Percentiles rank a stretch among this genome's conserved stretches.
Conservation (phyloP, 2,113 vertebrate genomes). For the Dipodomys merriami region DNA sequence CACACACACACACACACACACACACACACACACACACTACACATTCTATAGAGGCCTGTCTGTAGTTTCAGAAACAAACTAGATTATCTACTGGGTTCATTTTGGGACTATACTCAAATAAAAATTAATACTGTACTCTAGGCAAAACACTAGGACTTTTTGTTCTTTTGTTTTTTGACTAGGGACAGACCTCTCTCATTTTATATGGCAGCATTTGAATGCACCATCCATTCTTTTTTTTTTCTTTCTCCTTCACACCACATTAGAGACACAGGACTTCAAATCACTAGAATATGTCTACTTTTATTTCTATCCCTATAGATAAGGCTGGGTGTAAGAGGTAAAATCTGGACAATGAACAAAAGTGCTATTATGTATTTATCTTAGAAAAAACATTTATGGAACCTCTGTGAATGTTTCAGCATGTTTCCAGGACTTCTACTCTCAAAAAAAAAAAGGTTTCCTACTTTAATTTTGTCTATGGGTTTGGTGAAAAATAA, state of each 20-base stretch:
- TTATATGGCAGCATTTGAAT: not conserved
- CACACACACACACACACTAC: not conserved
- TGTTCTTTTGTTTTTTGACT: not conserved
- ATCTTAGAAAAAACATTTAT: slow-evolving; percentile 45
- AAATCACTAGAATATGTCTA: not conserved
- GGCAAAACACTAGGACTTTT: slow-evolving; percentile 2
- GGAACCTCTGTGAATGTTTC: not conserved
- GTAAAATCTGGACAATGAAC: slow-evolving; percentile 3
- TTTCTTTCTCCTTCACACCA: not conserved
- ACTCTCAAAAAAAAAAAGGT: not conserved
- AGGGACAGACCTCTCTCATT: not conserved
- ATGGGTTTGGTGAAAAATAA: slow-evolving; percentile 39
- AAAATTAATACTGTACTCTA: not conserved
- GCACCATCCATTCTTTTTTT: not conserved
- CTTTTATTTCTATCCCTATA: slow-evolving; percentile 42
- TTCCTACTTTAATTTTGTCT: slow-evolving; percentile 33
- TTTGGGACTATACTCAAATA: slow-evolving; percentile 25
- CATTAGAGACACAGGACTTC: slow-evolving; percentile 10
- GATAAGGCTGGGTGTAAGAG: not conserved
- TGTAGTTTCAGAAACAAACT: slow-evolving; percentile 28
- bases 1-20: not conserved
- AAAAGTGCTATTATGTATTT: not conserved
- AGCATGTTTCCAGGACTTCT: slow-evolving; percentile 25
- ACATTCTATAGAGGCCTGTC: not conserved
- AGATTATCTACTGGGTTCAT: slow-evolving; percentile 6